These are phyloP conservation scores for Ochropacha duplaris DNA, from an alignment of 2,888 invertebrate genomes.

Conservation along the genomic window DNA sequence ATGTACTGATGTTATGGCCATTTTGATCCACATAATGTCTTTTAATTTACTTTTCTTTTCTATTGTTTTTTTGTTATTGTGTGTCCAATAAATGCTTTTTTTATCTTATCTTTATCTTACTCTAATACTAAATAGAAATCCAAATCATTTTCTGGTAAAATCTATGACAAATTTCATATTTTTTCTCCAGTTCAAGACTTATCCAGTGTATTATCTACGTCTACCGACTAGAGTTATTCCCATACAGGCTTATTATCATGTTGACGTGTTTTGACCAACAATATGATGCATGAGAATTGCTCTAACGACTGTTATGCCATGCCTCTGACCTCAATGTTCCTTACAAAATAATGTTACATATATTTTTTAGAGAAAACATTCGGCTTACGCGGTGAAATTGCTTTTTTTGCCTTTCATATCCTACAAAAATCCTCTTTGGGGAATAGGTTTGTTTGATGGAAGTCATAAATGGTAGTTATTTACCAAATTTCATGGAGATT, in stretches of 20 bases:
- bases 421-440: constrained; percentile 23
- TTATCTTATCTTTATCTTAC: too few species aligned
- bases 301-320: constrained; percentile 33
- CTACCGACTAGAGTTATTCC: constrained; percentile 15
- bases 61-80: too few species aligned
- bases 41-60: too few species aligned
- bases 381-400: constrained; percentile 22
- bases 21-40: too few species aligned
- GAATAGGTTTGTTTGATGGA: constrained; percentile 19
- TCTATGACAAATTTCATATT: too few species aligned
- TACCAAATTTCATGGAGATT: constrained; percentile 16
- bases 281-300: constrained; percentile 47
- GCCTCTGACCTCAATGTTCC: constrained; percentile 3
- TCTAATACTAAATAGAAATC: too few species aligned
- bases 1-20: too few species aligned
- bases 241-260: constrained; percentile 50
- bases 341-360: constrained; percentile 1
- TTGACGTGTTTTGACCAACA: constrained; percentile 56
- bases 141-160: too few species aligned
- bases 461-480: constrained; percentile 20
- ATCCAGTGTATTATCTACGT: constrained; percentile 15
- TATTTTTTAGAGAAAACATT: constrained; percentile 17
- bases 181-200: not conserved
- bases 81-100: too few species aligned
- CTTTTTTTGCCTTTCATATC: constrained; percentile 22